A percentile compares a stretch with the other conserved stretches of the same genome.
Conservation (phyloP, 2,888 invertebrate species). For the Helleia helle region DNA sequence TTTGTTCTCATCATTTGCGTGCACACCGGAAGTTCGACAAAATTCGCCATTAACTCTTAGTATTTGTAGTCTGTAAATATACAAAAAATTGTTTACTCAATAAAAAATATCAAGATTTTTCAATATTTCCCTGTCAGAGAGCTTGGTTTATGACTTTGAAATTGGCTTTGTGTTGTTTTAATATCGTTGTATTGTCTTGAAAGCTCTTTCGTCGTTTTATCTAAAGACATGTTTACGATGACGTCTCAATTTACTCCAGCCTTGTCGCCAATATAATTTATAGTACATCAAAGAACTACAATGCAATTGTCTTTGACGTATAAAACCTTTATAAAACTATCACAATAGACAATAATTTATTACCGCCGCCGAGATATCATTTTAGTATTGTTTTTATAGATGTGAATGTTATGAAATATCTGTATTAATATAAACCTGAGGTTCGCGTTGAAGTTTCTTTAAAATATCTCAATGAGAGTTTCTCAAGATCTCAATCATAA, state of each 20-base stretch:
- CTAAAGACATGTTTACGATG: constrained; percentile 14
- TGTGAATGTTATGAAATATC: no score
- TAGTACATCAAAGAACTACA: constrained; percentile 20
- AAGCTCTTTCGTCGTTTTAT: constrained; percentile 20
- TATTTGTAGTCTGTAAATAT: no score
- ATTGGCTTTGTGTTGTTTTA: constrained; percentile 12
- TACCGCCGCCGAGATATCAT: not conserved
- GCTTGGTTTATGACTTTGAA: constrained; percentile 9
- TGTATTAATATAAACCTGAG: no score
- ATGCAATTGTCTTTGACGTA: constrained; percentile 22
- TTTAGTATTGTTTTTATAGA: not conserved
- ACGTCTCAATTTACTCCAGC: constrained; percentile 16
- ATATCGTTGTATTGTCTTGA: constrained; percentile 14
- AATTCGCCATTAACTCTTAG: no score
- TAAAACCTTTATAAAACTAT: constrained; percentile 11
- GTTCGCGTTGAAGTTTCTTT: no score
- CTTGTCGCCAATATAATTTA: constrained; percentile 17
- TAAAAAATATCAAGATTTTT: no score
- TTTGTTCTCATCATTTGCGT: no score
- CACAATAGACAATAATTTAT: constrained; percentile 2
- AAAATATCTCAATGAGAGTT: no score
- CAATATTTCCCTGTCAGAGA: not conserved
- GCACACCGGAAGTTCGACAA: no score
- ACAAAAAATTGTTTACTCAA: no score
- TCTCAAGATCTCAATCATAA: no score